Conservation (phyloP, 2,797 vertebrate species). For the Potorous gilbertii region DNA sequence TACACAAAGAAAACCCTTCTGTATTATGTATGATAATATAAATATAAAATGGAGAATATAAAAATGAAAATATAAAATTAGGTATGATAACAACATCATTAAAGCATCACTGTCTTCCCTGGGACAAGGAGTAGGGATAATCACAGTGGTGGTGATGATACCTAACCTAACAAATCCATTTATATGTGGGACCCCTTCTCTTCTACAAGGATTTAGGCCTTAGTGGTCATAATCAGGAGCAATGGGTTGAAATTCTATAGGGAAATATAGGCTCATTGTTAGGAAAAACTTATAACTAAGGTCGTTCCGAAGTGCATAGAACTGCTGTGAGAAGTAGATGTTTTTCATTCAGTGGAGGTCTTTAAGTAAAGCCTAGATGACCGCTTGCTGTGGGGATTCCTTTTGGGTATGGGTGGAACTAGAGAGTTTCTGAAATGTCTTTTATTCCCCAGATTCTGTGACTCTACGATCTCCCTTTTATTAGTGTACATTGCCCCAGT, state of each 20-base stretch:
- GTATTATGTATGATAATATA: neutral
- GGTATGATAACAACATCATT: neutral
- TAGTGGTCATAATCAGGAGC: neutral
- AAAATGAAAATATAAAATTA: no score
- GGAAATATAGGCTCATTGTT: neutral
- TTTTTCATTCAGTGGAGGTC: neutral
- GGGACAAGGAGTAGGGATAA: no score
- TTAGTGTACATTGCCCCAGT: neutral
- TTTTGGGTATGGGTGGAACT: neutral
- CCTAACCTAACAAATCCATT: neutral
- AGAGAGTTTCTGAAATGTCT: neutral
- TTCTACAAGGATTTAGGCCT: neutral
- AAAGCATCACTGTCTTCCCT: neutral
- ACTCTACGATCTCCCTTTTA: neutral
- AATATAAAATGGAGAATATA: no score
- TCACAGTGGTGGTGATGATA: neutral
- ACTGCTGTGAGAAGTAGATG: neutral
- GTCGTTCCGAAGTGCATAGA: neutral
- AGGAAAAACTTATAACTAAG: neutral
- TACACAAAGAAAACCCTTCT: neutral
- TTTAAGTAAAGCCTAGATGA: neutral
- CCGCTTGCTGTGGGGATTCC: neutral
- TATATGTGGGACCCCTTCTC: neutral
- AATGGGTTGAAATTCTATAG: neutral
- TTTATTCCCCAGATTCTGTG: neutral